phyloP scores from a whole-genome alignment of 1,140 invertebrate genomes.

The Chrysopa pallens region DNA sequence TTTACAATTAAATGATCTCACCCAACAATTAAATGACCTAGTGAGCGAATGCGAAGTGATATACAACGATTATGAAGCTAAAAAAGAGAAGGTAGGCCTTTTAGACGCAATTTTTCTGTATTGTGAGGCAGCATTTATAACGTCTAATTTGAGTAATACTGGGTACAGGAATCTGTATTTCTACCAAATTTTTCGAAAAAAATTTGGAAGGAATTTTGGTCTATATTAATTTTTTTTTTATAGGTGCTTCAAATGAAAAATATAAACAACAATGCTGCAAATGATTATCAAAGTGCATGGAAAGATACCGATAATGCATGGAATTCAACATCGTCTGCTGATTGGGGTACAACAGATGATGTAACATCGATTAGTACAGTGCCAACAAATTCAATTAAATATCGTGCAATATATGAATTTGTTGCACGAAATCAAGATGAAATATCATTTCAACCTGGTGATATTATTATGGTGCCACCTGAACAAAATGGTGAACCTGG shows the following conservation, averaged over 20 bases:
- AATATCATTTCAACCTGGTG: conserved; percentile 83
- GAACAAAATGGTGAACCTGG: conserved; percentile 84
- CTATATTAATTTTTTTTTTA: no score
- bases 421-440: conserved; percentile 84
- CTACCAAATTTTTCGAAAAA: no score
- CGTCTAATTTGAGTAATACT: no score
- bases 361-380: conserved; percentile 15
- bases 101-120: no score
- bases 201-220: no score
- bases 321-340: conserved; percentile 15
- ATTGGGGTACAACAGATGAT: conserved; percentile 9
- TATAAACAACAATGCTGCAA: conserved; percentile 18
- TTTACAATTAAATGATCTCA: conserved; percentile 50
- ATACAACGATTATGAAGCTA: conserved; percentile 35
- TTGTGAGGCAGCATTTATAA: no score
- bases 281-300: conserved; percentile 19
- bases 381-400: conserved; percentile 40
- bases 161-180: no score
- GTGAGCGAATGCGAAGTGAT: conserved; percentile 36
- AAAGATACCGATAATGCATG: conserved; percentile 18
- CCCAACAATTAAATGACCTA: conserved; percentile 25
- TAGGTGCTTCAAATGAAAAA: conserved; percentile 33
- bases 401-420: conserved; percentile 88
- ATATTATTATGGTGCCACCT: conserved; percentile 73
- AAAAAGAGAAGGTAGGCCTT: conserved; percentile 25